A percentile compares a stretch with the other conserved stretches of the same genome.
These are phyloP conservation scores for Craseonycteris thonglongyai DNA, from an alignment of 2,113 vertebrate genomes.

Conservation along the genomic window DNA sequence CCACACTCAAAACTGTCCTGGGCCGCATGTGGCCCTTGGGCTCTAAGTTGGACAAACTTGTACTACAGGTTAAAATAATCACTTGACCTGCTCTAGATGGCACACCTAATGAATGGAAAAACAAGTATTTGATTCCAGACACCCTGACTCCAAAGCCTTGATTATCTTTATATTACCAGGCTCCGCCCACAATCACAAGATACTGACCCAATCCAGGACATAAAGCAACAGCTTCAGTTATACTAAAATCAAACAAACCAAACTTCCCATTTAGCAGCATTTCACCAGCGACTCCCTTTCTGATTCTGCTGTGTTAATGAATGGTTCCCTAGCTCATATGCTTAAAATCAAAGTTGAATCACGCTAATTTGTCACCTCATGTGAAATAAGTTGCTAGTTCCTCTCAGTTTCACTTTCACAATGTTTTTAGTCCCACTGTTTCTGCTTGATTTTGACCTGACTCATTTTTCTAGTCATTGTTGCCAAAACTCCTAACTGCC, in stretches of 20 bases:
- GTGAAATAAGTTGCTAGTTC: not conserved
- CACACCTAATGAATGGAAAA: not conserved
- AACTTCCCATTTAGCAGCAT: not conserved
- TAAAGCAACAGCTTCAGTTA: not conserved
- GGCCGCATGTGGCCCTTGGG: too few relatives aligned
- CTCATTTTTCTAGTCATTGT: slow-evolving; percentile 11
- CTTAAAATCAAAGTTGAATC: not conserved
- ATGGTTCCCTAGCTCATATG: not conserved
- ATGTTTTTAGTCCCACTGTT: not conserved
- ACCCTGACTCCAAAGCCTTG: not conserved
- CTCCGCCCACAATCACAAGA: not conserved
- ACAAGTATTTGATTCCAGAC: not conserved
- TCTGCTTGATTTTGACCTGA: not conserved
- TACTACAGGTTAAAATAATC: not conserved
- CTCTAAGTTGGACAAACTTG: too few relatives aligned
- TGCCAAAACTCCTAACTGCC: not conserved
- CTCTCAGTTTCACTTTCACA: not conserved
- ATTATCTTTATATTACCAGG: not conserved
- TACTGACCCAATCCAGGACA: not conserved
- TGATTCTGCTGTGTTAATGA: not conserved
- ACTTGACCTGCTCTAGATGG: not conserved
- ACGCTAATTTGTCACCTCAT: not conserved
- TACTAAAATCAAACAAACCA: not conserved
- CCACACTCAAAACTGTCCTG: too few relatives aligned
- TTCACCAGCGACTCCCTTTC: not conserved